Percentiles rank a stretch among this genome's conserved stretches.
These are phyloP conservation scores for Falco biarmicus DNA, from an alignment of 2,797 vertebrate genomes.

Conservation along the genomic window DNA sequence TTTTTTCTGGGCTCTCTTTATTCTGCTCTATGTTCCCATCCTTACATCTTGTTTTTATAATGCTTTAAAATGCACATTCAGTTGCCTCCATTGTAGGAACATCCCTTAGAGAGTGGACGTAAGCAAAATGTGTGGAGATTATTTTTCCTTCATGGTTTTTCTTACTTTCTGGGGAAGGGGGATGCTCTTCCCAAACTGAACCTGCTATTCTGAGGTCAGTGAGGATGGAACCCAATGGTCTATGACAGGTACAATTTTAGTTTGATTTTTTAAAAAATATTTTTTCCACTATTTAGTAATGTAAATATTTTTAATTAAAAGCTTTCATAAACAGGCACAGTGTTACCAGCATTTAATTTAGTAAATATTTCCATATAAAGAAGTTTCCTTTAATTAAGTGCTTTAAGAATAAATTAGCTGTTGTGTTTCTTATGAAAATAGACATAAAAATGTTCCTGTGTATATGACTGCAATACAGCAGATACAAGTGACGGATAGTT, in stretches of 20 bases:
- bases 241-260: background rate
- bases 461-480: background rate
- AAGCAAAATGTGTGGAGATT: background rate
- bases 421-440: background rate
- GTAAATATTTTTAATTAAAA: constrained; percentile 41
- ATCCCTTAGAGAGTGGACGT: background rate
- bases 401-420: background rate
- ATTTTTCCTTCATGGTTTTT: background rate
- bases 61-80: background rate
- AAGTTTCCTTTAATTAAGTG: constrained; percentile 24
- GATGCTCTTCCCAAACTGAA: background rate
- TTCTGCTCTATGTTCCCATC: background rate
- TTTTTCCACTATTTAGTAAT: background rate
- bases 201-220: background rate
- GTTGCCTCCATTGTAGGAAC: background rate
- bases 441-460: background rate
- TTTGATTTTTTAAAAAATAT: background rate
- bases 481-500: background rate
- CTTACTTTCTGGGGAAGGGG: background rate
- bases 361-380: background rate
- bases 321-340: background rate
- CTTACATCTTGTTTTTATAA: background rate
- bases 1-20: background rate
- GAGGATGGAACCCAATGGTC: background rate
- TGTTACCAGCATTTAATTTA: constrained; percentile 2